Percentiles rank a stretch among this genome's conserved stretches.
Conservation (phyloP, 2,113 vertebrate species). For the Electrona antarctica region DNA sequence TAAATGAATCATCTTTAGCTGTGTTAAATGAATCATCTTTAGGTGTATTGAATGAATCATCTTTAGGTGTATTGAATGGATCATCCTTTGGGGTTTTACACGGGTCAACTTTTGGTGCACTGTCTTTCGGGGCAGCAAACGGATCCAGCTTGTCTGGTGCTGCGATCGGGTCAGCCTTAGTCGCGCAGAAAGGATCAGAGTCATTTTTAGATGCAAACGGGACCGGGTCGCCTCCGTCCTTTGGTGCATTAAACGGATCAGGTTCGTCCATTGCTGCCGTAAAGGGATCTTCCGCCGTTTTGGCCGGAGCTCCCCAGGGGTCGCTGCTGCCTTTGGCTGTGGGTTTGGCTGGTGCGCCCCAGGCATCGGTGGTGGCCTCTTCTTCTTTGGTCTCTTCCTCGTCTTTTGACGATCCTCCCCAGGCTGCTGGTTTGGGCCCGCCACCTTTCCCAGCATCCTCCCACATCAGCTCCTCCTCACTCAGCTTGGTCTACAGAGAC, state of each 20-base stretch:
- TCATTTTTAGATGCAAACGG: background rate
- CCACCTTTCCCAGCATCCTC: conserved; percentile 65
- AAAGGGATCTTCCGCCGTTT: conserved; percentile 1
- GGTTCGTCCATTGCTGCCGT: background rate
- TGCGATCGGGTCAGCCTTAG: conserved; percentile 35
- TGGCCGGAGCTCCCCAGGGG: conserved; percentile 63
- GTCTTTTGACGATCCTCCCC: conserved; percentile 38
- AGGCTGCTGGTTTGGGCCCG: conserved; percentile 1
- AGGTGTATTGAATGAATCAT: conserved; percentile 16
- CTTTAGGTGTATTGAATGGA: conserved; percentile 34
- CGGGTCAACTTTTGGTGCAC: conserved; percentile 28
- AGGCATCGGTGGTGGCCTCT: conserved; percentile 45
- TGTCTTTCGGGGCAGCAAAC: background rate
- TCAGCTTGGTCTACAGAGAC: conserved; percentile 74
- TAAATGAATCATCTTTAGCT: too few relatives aligned
- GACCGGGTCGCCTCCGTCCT: background rate
- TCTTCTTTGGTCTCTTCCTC: conserved; percentile 44
- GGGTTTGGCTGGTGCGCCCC: conserved; percentile 51
- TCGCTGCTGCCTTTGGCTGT: conserved; percentile 44
- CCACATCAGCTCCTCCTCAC: conserved; percentile 72
- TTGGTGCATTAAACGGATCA: background rate
- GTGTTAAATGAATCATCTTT: conserved; percentile 25
- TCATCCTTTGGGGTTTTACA: conserved; percentile 41
- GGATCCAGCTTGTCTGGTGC: background rate
- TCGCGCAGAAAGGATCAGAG: conserved; percentile 2